Percentiles rank a stretch among this genome's conserved stretches.
phyloP scores from a whole-genome alignment of 2,797 vertebrate genomes.

The Acrocephalus scirpaceus region DNA sequence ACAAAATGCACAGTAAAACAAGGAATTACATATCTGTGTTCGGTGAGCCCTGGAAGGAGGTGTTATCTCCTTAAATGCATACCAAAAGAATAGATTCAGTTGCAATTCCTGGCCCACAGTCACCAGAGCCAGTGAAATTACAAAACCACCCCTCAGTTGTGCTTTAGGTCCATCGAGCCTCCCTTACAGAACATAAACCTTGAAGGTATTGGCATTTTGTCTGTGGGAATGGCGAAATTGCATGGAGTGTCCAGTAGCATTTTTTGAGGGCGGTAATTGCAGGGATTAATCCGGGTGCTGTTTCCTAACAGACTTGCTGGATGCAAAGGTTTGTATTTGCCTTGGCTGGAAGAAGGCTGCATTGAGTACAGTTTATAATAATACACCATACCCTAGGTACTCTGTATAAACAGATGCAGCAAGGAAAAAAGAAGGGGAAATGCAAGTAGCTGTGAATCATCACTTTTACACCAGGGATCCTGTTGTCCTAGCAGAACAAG shows the following conservation, averaged over 20 bases:
- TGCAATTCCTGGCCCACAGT: neutral
- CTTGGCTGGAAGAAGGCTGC: neutral
- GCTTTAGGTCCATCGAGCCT: neutral
- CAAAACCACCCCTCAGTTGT: neutral
- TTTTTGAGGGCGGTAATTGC: slow-evolving; percentile 24
- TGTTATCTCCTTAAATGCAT: neutral
- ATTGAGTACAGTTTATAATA: neutral
- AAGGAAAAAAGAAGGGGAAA: neutral
- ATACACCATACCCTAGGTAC: neutral
- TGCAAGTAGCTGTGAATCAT: neutral
- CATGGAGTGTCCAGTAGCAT: neutral
- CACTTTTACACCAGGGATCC: neutral
- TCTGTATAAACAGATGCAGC: neutral
- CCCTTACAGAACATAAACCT: neutral
- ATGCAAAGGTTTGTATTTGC: slow-evolving; percentile 13
- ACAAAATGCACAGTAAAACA: neutral
- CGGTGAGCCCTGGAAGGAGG: neutral
- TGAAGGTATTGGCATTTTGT: neutral
- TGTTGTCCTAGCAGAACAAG: neutral
- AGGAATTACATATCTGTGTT: neutral
- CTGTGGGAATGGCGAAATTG: neutral
- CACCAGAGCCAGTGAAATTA: neutral
- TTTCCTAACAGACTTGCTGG: slow-evolving; percentile 10
- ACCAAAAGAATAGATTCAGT: neutral
- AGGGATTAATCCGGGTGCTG: slow-evolving; percentile 12